Evolutionary conservation across 2,113 vertebrate genomes (phyloP).

Genomic region (Varanus komodoensis): DNA sequence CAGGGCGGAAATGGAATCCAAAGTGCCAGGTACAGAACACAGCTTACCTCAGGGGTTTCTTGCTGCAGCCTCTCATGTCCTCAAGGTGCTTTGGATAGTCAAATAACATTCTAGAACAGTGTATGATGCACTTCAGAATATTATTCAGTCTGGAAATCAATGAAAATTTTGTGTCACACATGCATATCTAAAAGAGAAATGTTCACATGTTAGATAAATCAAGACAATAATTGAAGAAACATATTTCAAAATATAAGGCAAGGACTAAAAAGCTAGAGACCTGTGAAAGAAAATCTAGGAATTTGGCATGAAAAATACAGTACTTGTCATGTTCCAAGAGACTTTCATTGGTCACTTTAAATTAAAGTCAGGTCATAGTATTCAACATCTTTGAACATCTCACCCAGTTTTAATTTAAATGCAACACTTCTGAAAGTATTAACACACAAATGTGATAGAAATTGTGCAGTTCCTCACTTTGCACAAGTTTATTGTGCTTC

Average conservation of each 20-base stretch:
- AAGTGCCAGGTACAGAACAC: background rate
- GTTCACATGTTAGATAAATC: background rate
- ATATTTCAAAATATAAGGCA: background rate
- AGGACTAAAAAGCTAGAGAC: background rate
- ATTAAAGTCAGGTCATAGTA: too few species aligned
- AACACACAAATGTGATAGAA: background rate
- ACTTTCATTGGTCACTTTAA: background rate
- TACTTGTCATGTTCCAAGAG: background rate
- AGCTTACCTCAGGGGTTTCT: background rate
- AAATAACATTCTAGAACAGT: background rate
- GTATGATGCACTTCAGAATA: background rate
- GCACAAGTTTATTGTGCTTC: too few species aligned
- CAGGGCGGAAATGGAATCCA: background rate
- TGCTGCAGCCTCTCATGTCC: background rate
- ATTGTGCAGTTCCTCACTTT: background rate
- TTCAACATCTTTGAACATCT: too few species aligned
- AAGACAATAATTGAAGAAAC: background rate
- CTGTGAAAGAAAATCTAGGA: background rate
- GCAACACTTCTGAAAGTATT: background rate
- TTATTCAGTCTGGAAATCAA: too few species aligned
- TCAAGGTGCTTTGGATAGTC: too few species aligned
- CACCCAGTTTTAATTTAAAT: background rate
- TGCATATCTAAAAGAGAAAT: background rate
- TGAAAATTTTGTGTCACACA: too few species aligned
- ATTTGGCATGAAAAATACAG: background rate